These are phyloP conservation scores for Vespertilio murinus DNA, from an alignment of 2,797 vertebrate species.

Conservation along the genomic window DNA sequence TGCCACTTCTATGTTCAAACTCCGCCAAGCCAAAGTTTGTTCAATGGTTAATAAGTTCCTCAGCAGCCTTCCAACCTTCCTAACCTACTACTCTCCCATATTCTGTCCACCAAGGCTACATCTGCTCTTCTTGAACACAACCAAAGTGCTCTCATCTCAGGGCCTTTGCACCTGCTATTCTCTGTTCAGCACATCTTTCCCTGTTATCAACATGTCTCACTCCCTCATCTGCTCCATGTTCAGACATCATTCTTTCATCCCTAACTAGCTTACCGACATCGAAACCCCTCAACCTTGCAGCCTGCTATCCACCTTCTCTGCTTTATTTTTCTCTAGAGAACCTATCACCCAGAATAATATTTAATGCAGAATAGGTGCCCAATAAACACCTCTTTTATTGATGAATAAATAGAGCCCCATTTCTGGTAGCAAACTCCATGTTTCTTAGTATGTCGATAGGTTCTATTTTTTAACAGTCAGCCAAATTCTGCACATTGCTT, in stretches of 20 bases:
- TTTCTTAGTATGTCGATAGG: background rate
- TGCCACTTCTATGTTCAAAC: background rate
- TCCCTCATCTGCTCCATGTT: background rate
- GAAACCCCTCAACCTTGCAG: background rate
- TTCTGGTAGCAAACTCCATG: background rate
- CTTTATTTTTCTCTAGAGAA: background rate
- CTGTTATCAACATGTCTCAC: background rate
- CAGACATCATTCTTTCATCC: background rate
- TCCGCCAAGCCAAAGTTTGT: background rate
- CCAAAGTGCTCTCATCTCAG: background rate
- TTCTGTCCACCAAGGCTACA: background rate
- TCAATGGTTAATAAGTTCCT: background rate
- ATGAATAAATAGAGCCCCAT: background rate
- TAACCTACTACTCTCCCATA: background rate
- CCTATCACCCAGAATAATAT: background rate
- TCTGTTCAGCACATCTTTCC: background rate
- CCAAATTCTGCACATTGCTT: constrained; percentile 8
- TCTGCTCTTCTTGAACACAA: background rate
- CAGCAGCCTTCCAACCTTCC: background rate
- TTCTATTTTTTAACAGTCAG: background rate
- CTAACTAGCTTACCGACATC: background rate
- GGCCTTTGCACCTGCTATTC: background rate
- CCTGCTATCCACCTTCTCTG: background rate
- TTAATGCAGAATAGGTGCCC: background rate
- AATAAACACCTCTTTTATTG: background rate